Base-by-base conservation (phyloP, 2,113 vertebrate genomes). In the Epinephelus cyanopodus region DNA sequence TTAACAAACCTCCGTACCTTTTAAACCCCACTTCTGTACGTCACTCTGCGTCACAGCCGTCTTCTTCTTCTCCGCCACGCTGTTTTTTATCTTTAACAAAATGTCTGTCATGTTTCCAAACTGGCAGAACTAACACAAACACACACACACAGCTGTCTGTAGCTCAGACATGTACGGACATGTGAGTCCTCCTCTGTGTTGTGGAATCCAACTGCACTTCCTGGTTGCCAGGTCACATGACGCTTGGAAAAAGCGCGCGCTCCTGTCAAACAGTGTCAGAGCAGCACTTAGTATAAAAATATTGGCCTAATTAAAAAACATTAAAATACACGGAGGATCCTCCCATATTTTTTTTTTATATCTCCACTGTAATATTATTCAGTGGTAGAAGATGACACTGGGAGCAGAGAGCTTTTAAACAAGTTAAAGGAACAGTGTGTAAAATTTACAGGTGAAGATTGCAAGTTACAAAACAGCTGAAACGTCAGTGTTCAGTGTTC, bases 11-110 rank as follows among this genome's bases (percentile, higher is more conserved):
- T 52, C 47, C 78, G 17, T 77, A 95, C 95, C 95, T 92, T 4
- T 82, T 53, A 96, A 84, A 27, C 95, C 95, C 81, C 89, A 95
- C 33, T 81, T 86, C 57, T 90, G 77, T 37, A 95, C 2, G 42
- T 95, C 93, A 8, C 37, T 52, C 65, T 92, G 93, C 3, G 52
- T 6, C 0, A 95, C 1, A 5, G 73, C 7, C 2, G 66, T 75
- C 39, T 89, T 89, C 42, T 90, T 72, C 61, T 92, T 93, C n/a
- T 82, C 64, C 13, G 79, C 58, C 0, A 94, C 48, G 5, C 53
- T 33, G 4, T 17, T 79, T 64, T 83, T 90, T 9, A 95, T 87
- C 6, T 80, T 91, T 8, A 3, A 37, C 1, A 91, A 48, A 33
- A 95, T 73, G 25, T 84, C 84, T 0, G 92, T 52, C 95, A 95